A percentile compares a stretch with the other conserved stretches of the same genome.
Conservation (phyloP, 2,797 vertebrate genomes). For the Lophotriccus pileatus region DNA sequence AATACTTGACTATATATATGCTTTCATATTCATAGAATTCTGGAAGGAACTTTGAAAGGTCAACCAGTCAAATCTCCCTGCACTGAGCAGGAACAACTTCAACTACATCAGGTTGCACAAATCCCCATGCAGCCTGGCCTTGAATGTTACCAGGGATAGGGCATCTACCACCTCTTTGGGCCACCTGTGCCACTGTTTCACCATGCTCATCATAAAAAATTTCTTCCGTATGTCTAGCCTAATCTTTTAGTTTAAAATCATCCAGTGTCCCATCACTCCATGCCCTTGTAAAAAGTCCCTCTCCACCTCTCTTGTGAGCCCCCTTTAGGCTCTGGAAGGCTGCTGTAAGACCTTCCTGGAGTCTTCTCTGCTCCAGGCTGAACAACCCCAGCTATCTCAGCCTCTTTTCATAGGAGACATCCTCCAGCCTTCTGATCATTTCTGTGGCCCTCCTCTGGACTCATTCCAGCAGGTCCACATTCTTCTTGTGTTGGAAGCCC, state of each 20-base stretch:
- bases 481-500: not conserved
- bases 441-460: not conserved
- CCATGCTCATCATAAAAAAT: not conserved
- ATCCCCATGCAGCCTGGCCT: not conserved
- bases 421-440: not conserved
- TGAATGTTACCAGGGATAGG: not conserved
- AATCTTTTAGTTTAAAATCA: not conserved
- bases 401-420: not conserved
- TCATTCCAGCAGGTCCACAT: fast-evolving
- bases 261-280: not conserved
- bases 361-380: not conserved
- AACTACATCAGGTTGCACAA: not conserved
- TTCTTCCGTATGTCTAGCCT: not conserved
- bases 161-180: not conserved
- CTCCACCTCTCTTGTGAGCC: not conserved
- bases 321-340: fast-evolving
- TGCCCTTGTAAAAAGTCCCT: not conserved
- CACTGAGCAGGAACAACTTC: not conserved
- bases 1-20: not conserved
- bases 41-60: not conserved
- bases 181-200: not conserved
- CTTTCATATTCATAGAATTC: not conserved
- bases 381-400: not conserved
- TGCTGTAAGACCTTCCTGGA: not conserved
- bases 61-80: not conserved